Percentiles rank a stretch among this genome's conserved stretches.
Evolutionary conservation across 1,140 invertebrate genomes (phyloP).

Genomic region (Archegozetes longisetosus): DNA sequence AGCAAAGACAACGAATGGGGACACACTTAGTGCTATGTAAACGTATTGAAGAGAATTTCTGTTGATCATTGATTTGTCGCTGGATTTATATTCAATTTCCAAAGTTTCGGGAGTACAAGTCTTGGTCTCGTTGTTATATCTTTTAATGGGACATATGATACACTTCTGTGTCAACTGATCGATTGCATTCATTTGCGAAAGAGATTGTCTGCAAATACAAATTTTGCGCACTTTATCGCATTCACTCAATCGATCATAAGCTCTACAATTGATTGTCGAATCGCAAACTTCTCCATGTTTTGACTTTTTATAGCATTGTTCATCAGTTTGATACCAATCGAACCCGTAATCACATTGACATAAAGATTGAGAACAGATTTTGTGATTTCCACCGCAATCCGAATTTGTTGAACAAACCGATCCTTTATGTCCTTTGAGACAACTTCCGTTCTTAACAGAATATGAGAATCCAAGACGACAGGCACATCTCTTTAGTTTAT

Average conservation of each 20-base stretch:
- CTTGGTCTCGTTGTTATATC: background rate
- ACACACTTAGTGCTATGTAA: conserved; percentile 5
- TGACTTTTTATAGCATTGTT: background rate
- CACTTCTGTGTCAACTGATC: conserved; percentile 6
- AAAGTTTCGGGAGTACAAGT: background rate
- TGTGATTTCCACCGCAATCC: background rate
- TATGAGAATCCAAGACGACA: conserved; percentile 1
- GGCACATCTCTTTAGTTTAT: background rate
- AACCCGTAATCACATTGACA: conserved; percentile 6
- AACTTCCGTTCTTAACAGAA: background rate
- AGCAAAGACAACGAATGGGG: conserved; percentile 11
- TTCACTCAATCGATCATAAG: conserved; percentile 6
- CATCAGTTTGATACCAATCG: background rate
- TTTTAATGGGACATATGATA: background rate
- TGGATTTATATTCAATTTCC: background rate
- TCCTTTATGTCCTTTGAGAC: conserved; percentile 2
- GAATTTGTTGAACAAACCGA: background rate
- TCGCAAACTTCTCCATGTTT: conserved; percentile 4
- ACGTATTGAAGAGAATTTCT: conserved; percentile 7
- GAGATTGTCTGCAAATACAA: conserved; percentile 6
- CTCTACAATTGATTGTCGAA: conserved; percentile 2
- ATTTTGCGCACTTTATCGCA: background rate
- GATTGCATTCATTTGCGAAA: background rate
- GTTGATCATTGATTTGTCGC: background rate
- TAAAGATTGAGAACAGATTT: background rate